A percentile compares a stretch with the other conserved stretches of the same genome.
phyloP scores from a whole-genome alignment of 2,113 vertebrate genomes.

The Pipa parva region DNA sequence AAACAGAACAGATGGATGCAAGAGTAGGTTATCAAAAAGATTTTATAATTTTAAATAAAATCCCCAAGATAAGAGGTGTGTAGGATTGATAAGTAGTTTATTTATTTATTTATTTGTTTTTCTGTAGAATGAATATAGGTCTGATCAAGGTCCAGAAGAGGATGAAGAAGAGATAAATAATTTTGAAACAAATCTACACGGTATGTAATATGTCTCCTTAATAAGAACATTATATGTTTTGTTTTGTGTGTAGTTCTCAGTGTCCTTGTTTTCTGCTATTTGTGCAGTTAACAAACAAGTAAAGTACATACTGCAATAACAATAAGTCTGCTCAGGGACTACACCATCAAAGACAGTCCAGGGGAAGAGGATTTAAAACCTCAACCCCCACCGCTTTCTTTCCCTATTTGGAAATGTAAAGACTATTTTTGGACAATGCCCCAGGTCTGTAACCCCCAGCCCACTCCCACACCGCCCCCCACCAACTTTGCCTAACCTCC shows the following conservation, averaged over 20 bases:
- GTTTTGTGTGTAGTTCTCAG: no score
- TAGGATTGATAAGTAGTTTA: neutral
- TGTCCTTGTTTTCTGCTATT: no score
- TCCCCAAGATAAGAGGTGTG: neutral
- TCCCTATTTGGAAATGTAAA: no score
- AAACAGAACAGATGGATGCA: slow-evolving; percentile 63
- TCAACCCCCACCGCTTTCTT: no score
- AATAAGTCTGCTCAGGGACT: neutral
- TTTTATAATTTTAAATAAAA: no score
- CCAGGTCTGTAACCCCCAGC: no score
- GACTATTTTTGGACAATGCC: no score
- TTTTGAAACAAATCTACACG: slow-evolving; percentile 44
- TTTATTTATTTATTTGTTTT: neutral
- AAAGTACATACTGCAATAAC: neutral
- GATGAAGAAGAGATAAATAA: slow-evolving; percentile 53
- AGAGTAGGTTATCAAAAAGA: slow-evolving; percentile 66
- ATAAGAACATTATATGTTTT: neutral
- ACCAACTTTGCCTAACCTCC: no score
- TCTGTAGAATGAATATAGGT: slow-evolving; percentile 63
- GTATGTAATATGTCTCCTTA: slow-evolving; percentile 43
- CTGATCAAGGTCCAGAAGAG: slow-evolving; percentile 50
- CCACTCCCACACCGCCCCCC: no score
- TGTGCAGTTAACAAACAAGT: no score
- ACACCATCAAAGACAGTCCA: no score
- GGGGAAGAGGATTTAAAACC: no score